phyloP scores from a whole-genome alignment of 2,797 vertebrate genomes.

The Lepilemur ruficaudatus region DNA sequence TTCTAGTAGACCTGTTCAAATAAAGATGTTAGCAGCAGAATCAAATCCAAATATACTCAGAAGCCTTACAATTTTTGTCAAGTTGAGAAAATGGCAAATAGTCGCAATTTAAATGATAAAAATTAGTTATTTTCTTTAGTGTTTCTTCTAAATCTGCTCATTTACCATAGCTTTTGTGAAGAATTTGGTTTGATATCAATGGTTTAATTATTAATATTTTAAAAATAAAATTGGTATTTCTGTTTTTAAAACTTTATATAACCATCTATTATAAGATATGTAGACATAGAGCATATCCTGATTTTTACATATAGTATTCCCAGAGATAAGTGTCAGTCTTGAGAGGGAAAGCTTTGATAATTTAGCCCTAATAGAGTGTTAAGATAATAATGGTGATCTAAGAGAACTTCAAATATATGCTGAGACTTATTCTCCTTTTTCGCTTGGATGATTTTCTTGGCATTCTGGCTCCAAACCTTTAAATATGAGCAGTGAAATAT shows the following conservation, averaged over 20 bases:
- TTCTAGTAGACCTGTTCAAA: background rate
- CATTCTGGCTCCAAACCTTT: background rate
- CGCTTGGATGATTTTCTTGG: background rate
- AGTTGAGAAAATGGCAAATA: background rate
- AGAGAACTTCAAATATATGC: background rate
- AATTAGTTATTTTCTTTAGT: constrained; percentile 1
- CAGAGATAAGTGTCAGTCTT: background rate
- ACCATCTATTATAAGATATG: background rate
- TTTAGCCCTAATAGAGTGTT: background rate
- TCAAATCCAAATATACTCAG: background rate
- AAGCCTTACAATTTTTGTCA: background rate
- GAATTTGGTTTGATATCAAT: background rate
- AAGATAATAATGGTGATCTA: background rate
- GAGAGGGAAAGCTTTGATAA: background rate
- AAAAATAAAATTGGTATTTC: background rate
- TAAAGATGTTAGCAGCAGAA: background rate
- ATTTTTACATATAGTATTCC: background rate
- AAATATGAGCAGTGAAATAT: background rate
- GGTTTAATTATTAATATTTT: constrained; percentile 1
- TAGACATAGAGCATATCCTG: background rate
- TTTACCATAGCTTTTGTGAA: background rate
- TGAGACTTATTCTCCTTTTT: background rate
- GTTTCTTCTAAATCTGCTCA: background rate
- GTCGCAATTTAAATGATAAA: background rate
- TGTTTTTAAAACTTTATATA: background rate